Base-by-base conservation (phyloP, 2,888 invertebrate species). In the Entomobrya proxima region DNA sequence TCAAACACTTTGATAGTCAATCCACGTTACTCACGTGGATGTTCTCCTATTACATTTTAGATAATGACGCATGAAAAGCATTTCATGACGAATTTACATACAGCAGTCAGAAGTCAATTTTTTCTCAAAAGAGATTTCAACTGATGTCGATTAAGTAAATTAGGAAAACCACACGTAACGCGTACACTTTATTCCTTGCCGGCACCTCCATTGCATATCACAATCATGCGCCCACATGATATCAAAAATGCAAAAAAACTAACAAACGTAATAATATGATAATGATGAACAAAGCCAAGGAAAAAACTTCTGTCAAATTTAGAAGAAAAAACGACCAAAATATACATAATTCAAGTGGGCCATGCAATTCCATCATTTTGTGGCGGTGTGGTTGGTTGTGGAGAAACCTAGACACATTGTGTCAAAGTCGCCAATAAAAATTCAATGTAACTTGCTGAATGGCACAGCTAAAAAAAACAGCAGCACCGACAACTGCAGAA, bases 111-210 rank as follows among this genome's bases (percentile, higher is more conserved):
- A n/a, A 37, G 21, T 35, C 18, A 50, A 18, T 18, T 11, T 35
- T 64, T 64, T 64, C 64, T 13, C 37, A 64, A 37, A 24, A 67
- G n/a, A 1, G n/a, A 37, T 40, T 67, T 58, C 58, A 58, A 11
- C 35, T 58, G 9, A 21, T 18, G 18, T 40, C 40, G 9, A 67
- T 69, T 52, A 37, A 37, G 24, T 24, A 67, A 79, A 69, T 79
- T 79, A 79, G 79, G 69, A 52, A 79, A 69, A 50, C 61, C 77
- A 61, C 77, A 77, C 24, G n/a, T 21, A n/a, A 4, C 11, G 21
- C 1, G 30, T 30, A 50, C 72, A 6, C n/a, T 37, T 40, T 24
- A 40, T 67, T 35, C 37, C 21, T 40, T 11, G 9, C 24, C n/a
- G n/a, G n/a, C n/a, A n/a, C n/a, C n/a, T n/a, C n/a, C n/a, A n/a